Evolutionary conservation across 2,113 vertebrate genomes (phyloP), one percentile per base, ranked within the genome.

Genomic region (Phainopepla nitens): DNA sequence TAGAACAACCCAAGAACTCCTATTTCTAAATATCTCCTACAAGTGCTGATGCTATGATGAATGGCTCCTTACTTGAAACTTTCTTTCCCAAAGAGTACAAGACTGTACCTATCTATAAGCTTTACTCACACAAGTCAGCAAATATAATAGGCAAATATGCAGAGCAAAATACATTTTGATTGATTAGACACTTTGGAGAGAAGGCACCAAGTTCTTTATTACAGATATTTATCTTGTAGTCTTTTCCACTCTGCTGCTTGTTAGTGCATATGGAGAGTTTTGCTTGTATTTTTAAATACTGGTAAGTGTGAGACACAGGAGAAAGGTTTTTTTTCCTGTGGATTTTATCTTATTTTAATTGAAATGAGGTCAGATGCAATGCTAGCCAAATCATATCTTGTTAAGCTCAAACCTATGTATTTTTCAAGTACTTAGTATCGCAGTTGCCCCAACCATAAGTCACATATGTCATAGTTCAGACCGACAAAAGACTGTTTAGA

Each of bases 161-260:
- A 88, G 72, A 75, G 53, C 36, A 87, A 89, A 95, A 93, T 89
- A 56, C 50, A 51, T 92, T 92, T 93, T 94, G 93, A 97, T 92
- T 95, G 86, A 93, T 96, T 92, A 90, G 83, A 71, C 0, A 6
- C 65, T 92, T 90, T 72, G 72, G 72, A 87, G 61, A 84, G 53
- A 92, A 95, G 36, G n/a, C 44, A 76, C 24, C 31, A 28, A 23
- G 28, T 89, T 61, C 90, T 71, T 81, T 81, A 92, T 93, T 95
- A 71, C 29, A 60, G 80, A 47, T 92, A 87, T 91, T 96, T 92
- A 23, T 94, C 79, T 75, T 83, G 57, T 28, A 57, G 66, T 90
- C 86, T 83, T 90, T 90, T 92, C 60, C 41, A 57, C 21, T 85
- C 66, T 56, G 36, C 45, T 85, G 78, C 57, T 86, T 89, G 42